Conservation (phyloP, 2,113 vertebrate species). For the Pterocles gutturalis region DNA sequence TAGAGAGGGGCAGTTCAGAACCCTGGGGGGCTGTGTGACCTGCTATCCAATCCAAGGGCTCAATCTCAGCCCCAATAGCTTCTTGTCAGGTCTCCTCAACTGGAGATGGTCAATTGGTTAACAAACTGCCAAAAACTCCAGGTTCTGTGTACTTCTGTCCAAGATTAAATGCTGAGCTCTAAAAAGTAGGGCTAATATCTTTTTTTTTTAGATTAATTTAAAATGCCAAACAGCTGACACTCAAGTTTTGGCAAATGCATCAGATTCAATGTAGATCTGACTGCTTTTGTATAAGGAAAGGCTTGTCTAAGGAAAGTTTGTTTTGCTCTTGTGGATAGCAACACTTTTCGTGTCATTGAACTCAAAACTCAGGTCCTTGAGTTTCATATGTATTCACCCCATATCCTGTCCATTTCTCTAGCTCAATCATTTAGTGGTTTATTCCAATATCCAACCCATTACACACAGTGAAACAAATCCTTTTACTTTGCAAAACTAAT, state of each 20-base stretch:
- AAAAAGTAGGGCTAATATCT: not conserved
- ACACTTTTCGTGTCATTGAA: not conserved
- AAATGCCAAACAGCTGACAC: not conserved
- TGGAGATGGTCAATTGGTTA: not conserved
- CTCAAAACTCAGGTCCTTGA: not conserved
- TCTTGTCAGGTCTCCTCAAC: not conserved
- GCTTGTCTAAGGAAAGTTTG: not conserved
- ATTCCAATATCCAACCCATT: not conserved
- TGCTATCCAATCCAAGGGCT: not conserved
- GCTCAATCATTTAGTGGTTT: not conserved
- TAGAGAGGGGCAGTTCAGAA: not conserved
- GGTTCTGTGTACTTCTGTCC: not conserved
- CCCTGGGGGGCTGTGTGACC: not conserved
- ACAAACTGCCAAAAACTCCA: not conserved
- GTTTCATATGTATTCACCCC: rapidly evolving
- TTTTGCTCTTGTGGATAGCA: not conserved
- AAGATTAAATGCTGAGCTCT: not conserved
- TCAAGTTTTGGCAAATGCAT: not conserved
- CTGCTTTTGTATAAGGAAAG: not conserved
- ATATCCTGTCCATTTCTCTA: not conserved
- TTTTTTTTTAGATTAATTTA: not conserved
- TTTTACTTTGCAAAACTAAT: not conserved
- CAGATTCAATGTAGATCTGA: not conserved
- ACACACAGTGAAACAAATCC: not conserved
- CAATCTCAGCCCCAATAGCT: rapidly evolving